Percentiles rank a stretch among this genome's conserved stretches.
phyloP scores from a whole-genome alignment of 2,888 invertebrate species.

The Molorchus minor region DNA sequence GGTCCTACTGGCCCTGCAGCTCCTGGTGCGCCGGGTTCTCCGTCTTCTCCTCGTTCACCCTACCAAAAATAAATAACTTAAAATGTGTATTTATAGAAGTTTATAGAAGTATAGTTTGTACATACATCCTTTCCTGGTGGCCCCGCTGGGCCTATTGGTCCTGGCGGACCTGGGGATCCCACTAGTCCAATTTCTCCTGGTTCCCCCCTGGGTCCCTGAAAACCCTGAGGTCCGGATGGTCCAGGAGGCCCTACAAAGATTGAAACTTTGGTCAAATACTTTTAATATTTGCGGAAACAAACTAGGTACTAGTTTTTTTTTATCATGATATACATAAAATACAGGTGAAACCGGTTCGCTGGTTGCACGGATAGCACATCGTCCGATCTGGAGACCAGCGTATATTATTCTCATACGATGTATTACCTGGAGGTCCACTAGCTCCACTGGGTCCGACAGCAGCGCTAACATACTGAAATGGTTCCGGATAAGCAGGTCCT shows the following conservation, averaged over 20 bases:
- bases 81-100: background rate
- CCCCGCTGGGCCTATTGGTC: slow-evolving; percentile 75
- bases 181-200: slow-evolving; percentile 78
- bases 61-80: slow-evolving; percentile 49
- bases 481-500: slow-evolving; percentile 68
- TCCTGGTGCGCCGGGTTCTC: slow-evolving; percentile 79
- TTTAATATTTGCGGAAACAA: too few species aligned
- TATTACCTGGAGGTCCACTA: slow-evolving; percentile 73
- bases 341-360: too few species aligned
- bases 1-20: slow-evolving; percentile 76
- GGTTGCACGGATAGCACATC: too few species aligned
- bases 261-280: background rate
- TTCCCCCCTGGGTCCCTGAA: slow-evolving; percentile 84
- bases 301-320: too few species aligned
- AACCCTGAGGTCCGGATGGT: slow-evolving; percentile 78
- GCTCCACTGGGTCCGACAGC: slow-evolving; percentile 83
- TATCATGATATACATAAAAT: too few species aligned
- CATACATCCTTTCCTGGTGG: slow-evolving; percentile 80
- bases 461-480: slow-evolving; percentile 81
- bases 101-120: slow-evolving; percentile 9
- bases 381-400: too few species aligned
- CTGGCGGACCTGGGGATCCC: slow-evolving; percentile 69
- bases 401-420: too few species aligned
- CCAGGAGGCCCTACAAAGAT: slow-evolving; percentile 68
- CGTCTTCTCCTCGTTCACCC: slow-evolving; percentile 84